Evolutionary conservation across 2,888 invertebrate species (phyloP).

Genomic region (Spisula subtruncata): DNA sequence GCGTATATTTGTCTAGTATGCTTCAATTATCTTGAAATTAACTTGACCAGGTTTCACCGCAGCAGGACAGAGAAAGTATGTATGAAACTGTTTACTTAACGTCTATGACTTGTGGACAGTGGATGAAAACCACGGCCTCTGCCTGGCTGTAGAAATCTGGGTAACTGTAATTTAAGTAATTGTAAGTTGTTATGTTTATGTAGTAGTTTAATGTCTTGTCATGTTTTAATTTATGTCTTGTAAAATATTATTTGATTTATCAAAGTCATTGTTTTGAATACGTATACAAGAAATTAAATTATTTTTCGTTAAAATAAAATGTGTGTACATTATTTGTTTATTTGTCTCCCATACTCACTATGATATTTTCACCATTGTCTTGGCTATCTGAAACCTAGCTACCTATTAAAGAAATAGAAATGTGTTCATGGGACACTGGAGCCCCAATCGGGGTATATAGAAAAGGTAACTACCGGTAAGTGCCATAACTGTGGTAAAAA

Average conservation of each 20-base stretch:
- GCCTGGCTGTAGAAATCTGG: slow-evolving; percentile 3
- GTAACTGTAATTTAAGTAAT: slow-evolving; percentile 22
- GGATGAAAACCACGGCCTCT: slow-evolving; percentile 41
- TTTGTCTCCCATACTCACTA: no score
- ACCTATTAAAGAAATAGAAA: no score
- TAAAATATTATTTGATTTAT: background rate
- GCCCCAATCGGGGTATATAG: no score
- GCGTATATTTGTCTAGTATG: background rate
- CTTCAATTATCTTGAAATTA: slow-evolving; percentile 14
- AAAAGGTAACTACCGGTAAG: no score
- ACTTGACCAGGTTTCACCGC: background rate
- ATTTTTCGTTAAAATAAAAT: slow-evolving; percentile 6
- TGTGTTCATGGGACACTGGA: no score
- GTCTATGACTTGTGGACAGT: slow-evolving; percentile 31
- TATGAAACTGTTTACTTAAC: slow-evolving; percentile 52
- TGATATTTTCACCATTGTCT: no score
- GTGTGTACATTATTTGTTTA: background rate
- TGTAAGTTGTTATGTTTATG: slow-evolving; percentile 14
- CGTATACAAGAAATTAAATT: background rate
- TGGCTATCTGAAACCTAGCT: no score
- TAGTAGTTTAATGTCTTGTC: background rate
- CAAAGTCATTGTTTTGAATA: background rate
- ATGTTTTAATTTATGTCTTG: background rate
- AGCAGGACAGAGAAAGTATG: slow-evolving; percentile 53
- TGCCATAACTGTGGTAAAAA: no score